Percentiles rank a stretch among this genome's conserved stretches.
Evolutionary conservation across 2,113 vertebrate species (phyloP).

Genomic region (Embiotoca jacksoni): DNA sequence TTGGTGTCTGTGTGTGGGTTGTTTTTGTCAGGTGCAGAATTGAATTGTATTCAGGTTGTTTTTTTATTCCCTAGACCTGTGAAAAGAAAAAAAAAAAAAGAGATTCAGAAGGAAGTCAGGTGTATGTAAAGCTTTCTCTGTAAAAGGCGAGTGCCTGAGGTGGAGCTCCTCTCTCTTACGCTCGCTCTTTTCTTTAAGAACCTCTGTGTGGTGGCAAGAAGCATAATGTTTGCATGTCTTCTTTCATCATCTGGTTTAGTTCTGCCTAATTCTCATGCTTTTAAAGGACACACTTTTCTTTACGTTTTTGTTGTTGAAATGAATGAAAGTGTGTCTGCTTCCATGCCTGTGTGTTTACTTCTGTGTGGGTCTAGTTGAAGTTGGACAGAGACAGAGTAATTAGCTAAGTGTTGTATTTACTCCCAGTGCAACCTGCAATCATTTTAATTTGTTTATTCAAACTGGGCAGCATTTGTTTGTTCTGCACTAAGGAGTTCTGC

Average conservation of each 20-base stretch:
- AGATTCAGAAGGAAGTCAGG: constrained; percentile 48
- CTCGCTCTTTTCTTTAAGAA: constrained; percentile 9
- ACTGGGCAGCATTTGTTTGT: constrained; percentile 57
- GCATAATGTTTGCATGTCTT: constrained; percentile 14
- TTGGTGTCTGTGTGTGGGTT: constrained; percentile 32
- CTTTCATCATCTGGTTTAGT: constrained; percentile 17
- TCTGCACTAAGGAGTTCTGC: constrained; percentile 32
- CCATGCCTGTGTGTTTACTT: constrained; percentile 10
- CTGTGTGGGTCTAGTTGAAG: constrained; percentile 29
- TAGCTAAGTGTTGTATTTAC: constrained; percentile 72
- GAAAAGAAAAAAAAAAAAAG: constrained; percentile 23
- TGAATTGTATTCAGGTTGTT: constrained; percentile 61
- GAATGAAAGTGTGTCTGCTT: constrained; percentile 9
- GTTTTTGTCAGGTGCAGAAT: constrained; percentile 51
- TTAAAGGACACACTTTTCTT: constrained; percentile 17
- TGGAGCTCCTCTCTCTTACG: constrained; percentile 8
- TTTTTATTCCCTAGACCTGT: constrained; percentile 55
- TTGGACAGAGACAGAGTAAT: constrained; percentile 61
- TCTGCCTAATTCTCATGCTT: not conserved
- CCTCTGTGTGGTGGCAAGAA: constrained; percentile 4
- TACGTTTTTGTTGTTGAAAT: constrained; percentile 22
- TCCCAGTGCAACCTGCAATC: constrained; percentile 66
- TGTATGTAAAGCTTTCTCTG: constrained; percentile 51
- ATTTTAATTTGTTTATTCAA: constrained; percentile 72
- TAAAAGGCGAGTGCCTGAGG: constrained; percentile 26